Base-by-base conservation (phyloP, 1,140 invertebrate species). In the Rhizoglyphus robini region DNA sequence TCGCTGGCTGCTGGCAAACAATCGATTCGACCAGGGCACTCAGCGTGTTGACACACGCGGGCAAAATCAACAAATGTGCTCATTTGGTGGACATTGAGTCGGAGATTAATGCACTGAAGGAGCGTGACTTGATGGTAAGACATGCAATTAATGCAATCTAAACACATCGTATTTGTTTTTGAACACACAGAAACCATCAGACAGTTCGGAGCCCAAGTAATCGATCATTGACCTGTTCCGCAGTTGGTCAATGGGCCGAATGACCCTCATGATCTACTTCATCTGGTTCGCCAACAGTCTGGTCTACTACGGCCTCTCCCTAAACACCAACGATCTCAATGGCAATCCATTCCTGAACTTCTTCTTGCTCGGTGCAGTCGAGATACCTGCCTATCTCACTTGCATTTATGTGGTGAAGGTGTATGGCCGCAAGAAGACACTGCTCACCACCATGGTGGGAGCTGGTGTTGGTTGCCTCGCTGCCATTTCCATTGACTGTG, bases 281-380 rank as follows among this genome's bases (percentile, higher is more conserved):
- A 13, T 66, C 2, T 67, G 68, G 68, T 88, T 88, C 71, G 84
- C 86, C 13, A 86, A 85, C 72, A 84, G 84, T 60, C 82, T 84
- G 47, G 83, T 87, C 8, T 90, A 90, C 73, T 90, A 89, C 69
- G 88, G 86, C 1, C 73, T 91, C 4, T 88, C 87, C 0, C 85
- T 88, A 80, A 87, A 86, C 70, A 84, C 85, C 1, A 83, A 82
- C 31, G 83, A 83, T 71, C 79, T 90, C 41, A 84, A 82, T 25
- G 86, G 86, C 3, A 85, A 87, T 72, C 80, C 82, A 34, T 85
- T 86, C 65, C 67, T 88, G 5, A 89, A 87, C 73, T 89, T 88
- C 74, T 74, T 85, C 0, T 82, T 89, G 66, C 83, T 83, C 20
- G 87, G 85, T 1, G 73, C 82, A 11, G 86, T 89, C 0, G 88